A percentile compares a stretch with the other conserved stretches of the same genome.
Conservation (phyloP, 2,888 invertebrate genomes). For the Pollenia amentaria region DNA sequence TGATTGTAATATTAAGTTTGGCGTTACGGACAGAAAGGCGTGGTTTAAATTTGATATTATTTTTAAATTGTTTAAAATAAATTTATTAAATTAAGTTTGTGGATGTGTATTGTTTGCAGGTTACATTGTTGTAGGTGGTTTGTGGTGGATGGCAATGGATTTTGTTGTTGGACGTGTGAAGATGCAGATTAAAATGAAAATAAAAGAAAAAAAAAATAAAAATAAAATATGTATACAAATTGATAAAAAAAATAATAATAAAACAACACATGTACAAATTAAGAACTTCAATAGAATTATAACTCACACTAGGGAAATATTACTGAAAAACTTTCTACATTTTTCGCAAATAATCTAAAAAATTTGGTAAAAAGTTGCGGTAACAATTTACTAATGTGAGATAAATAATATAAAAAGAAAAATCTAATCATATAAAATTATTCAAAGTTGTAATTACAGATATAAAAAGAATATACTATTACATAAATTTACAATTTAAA, state of each 20-base stretch:
- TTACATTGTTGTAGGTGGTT: conserved; percentile 56
- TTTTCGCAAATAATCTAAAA: no score
- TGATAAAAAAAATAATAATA: conserved; percentile 76
- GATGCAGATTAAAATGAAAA: conserved; percentile 77
- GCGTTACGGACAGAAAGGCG: conserved; percentile 44
- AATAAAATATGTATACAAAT: conserved; percentile 76
- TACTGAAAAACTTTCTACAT: no score
- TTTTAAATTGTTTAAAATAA: conserved; percentile 71
- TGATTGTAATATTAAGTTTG: conserved; percentile 38
- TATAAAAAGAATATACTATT: no score
- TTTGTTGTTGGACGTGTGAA: conserved; percentile 76
- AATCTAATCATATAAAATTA: no score
- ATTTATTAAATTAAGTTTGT: conserved; percentile 64
- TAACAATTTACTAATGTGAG: no score
- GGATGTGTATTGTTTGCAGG: conserved; percentile 69
- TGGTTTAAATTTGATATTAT: conserved; percentile 63
- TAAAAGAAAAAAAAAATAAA: conserved; percentile 76
- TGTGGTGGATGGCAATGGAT: conserved; percentile 73
- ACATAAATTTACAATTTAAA: no score
- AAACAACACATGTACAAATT: conserved; percentile 77
- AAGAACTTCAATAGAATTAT: not conserved
- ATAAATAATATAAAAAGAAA: no score
- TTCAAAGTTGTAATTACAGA: no score
- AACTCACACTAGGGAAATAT: no score
- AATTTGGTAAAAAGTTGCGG: no score